Evolutionary conservation across 2,888 invertebrate species (phyloP).

Genomic region (Schrankia costaestrigalis): DNA sequence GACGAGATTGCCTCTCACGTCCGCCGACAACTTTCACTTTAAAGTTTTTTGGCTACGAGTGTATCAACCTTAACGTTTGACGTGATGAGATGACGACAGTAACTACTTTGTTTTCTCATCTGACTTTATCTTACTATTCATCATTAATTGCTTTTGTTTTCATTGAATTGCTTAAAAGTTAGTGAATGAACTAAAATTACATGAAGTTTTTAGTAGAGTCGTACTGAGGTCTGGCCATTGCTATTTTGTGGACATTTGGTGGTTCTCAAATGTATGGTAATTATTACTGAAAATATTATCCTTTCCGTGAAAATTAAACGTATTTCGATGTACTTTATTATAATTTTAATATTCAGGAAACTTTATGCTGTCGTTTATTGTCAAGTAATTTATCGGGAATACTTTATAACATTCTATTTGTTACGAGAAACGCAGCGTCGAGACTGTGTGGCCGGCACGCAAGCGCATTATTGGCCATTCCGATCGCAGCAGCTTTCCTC

Average conservation of each 20-base stretch:
- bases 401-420: constrained; percentile 1
- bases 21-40: constrained; percentile 69
- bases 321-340: too few relatives aligned
- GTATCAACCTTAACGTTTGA: constrained; percentile 20
- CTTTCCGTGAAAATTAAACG: too few relatives aligned
- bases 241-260: too few relatives aligned
- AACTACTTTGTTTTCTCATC: constrained; percentile 13
- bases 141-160: constrained; percentile 11
- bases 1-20: constrained; percentile 63
- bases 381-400: too few relatives aligned
- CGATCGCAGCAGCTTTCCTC: constrained; percentile 67
- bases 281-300: too few relatives aligned
- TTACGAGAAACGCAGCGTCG: constrained; percentile 34
- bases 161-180: constrained; percentile 2
- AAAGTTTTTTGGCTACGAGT: constrained; percentile 60
- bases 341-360: too few relatives aligned
- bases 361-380: too few relatives aligned
- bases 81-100: constrained; percentile 22
- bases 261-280: too few relatives aligned
- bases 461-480: constrained; percentile 63
- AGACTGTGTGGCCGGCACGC: constrained; percentile 45
- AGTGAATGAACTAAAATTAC: not conserved
- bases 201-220: not conserved
- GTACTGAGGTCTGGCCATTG: too few relatives aligned
- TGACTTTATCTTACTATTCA: constrained; percentile 10